A percentile compares a stretch with the other conserved stretches of the same genome.
Conservation (phyloP, 2,113 vertebrate genomes). For the Cathartes aura region DNA sequence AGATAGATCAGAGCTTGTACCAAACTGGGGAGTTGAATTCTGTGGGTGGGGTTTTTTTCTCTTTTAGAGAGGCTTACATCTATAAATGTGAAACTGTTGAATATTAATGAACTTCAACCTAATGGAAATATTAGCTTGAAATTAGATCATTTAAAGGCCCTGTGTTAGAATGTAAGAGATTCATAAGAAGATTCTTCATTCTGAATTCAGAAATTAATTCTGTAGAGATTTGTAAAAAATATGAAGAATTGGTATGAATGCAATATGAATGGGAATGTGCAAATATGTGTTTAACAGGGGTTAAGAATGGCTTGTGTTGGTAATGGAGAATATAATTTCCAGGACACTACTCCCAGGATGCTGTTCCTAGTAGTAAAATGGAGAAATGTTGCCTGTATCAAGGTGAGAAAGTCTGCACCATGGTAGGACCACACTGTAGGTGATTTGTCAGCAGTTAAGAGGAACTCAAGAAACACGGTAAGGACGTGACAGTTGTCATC, state of each 20-base stretch:
- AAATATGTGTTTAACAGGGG: background rate
- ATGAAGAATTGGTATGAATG: rapidly evolving
- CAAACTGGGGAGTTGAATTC: background rate
- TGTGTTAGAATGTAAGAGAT: rapidly evolving
- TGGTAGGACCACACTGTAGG: background rate
- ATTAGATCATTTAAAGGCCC: background rate
- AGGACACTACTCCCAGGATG: background rate
- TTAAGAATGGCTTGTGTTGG: background rate
- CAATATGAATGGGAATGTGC: rapidly evolving
- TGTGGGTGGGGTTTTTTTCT: background rate
- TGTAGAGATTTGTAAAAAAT: background rate
- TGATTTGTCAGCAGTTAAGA: background rate
- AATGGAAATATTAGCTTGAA: background rate
- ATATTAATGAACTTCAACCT: background rate
- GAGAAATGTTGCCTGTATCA: background rate
- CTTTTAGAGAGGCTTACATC: background rate
- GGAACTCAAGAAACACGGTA: background rate
- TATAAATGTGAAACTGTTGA: background rate
- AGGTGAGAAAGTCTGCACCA: background rate
- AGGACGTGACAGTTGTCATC: background rate
- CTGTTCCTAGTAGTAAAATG: background rate
- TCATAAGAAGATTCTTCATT: background rate
- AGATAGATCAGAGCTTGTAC: background rate
- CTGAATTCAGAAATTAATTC: background rate
- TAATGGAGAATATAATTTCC: background rate